Conservation (phyloP, 2,888 invertebrate genomes). For the Zhuqinia jingwanae region DNA sequence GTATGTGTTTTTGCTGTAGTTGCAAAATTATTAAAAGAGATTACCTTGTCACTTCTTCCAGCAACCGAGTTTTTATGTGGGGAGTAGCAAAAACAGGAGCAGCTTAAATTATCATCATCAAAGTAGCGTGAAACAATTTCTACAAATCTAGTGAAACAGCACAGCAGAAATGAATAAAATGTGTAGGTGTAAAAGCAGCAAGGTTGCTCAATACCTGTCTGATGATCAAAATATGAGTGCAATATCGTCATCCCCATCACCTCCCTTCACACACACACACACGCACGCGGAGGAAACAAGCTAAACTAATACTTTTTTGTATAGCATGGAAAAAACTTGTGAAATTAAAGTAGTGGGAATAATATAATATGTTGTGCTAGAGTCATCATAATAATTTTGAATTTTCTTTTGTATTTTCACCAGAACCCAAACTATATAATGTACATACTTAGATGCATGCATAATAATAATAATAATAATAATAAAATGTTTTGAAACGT, state of each 20-base stretch:
- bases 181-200: neutral
- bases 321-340: neutral
- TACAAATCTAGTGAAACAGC: slow-evolving; percentile 38
- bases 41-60: slow-evolving; percentile 29
- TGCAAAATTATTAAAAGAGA: slow-evolving; percentile 29
- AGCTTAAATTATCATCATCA: slow-evolving; percentile 38
- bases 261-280: too few relatives aligned
- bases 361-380: slow-evolving; percentile 18
- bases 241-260: neutral
- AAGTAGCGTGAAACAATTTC: too few relatives aligned
- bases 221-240: slow-evolving; percentile 14
- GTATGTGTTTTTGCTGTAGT: neutral
- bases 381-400: slow-evolving; percentile 47
- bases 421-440: slow-evolving; percentile 1
- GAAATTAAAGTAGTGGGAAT: slow-evolving; percentile 1
- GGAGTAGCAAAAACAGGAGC: neutral
- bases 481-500: too few relatives aligned
- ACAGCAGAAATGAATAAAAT: slow-evolving; percentile 10
- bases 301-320: too few relatives aligned
- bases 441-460: neutral
- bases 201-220: slow-evolving; percentile 40
- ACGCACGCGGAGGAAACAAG: too few relatives aligned
- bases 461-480: too few relatives aligned
- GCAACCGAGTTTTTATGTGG: neutral
- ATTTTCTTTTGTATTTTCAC: slow-evolving; percentile 44